Percentiles rank a stretch among this genome's conserved stretches.
Evolutionary conservation across 1,140 invertebrate species (phyloP).

Genomic region (Mercenaria mercenaria): DNA sequence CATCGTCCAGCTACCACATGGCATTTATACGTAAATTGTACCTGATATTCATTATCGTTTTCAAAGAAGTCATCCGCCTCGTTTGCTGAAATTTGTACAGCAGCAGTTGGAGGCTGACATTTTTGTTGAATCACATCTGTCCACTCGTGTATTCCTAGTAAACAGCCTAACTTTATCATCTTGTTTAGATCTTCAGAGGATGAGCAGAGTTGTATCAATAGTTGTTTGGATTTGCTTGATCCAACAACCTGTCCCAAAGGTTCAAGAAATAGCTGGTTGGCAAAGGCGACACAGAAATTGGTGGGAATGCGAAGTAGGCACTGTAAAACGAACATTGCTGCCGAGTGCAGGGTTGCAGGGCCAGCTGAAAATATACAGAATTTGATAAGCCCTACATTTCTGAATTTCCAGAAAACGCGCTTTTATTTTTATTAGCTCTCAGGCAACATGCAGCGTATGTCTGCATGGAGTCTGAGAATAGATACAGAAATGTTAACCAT

Average conservation of each 20-base stretch:
- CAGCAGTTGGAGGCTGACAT: constrained; percentile 58
- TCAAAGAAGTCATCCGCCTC: constrained; percentile 48
- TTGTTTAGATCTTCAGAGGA: constrained; percentile 56
- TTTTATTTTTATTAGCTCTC: no score
- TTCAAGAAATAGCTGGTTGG: constrained; percentile 83
- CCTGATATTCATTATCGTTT: neutral
- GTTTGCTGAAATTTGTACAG: constrained; percentile 67
- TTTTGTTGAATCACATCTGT: constrained; percentile 72
- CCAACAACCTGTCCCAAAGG: constrained; percentile 83
- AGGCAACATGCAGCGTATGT: no score
- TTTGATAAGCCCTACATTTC: no score
- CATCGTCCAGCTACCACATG: no score
- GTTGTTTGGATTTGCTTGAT: constrained; percentile 80
- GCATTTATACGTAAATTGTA: no score
- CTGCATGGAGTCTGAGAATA: no score
- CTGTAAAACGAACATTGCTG: constrained; percentile 79
- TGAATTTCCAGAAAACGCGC: no score
- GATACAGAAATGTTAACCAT: no score
- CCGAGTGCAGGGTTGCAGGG: constrained; percentile 9
- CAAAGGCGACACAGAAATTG: constrained; percentile 77
- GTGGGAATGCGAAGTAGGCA: constrained; percentile 78
- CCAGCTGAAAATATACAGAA: neutral
- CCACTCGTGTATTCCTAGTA: constrained; percentile 83
- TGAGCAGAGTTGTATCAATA: constrained; percentile 73
- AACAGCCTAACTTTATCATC: constrained; percentile 78